A percentile compares a stretch with the other conserved stretches of the same genome.
Conservation (phyloP, 2,888 invertebrate species). For the Pterostichus niger region DNA sequence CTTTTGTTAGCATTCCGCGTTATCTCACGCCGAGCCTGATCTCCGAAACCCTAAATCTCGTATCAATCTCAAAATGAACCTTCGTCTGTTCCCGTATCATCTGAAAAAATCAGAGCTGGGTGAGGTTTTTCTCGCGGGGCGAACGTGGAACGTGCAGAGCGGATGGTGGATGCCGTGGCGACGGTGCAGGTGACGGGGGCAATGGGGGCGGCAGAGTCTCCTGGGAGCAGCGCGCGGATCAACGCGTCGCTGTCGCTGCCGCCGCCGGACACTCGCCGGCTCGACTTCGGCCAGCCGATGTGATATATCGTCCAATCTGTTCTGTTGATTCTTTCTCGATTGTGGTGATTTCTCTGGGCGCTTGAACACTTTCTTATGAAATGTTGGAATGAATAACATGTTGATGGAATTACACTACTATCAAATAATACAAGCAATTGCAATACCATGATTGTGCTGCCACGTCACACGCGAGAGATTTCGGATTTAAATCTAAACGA, state of each 20-base stretch:
- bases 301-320: conserved; percentile 58
- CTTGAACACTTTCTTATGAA: conserved; percentile 10
- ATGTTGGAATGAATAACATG: conserved; percentile 14
- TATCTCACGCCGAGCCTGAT: conserved; percentile 35
- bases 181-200: not conserved
- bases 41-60: conserved; percentile 46
- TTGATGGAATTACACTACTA: conserved; percentile 5
- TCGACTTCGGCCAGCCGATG: conserved; percentile 5
- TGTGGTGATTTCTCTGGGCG: conserved; percentile 41
- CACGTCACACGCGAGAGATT: too few species aligned
- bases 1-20: conserved; percentile 50
- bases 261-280: conserved; percentile 1
- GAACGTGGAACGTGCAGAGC: not conserved
- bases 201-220: not conserved
- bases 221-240: conserved; percentile 35
- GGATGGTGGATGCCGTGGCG: not conserved
- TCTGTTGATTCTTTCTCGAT: conserved; percentile 52
- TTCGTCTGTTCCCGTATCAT: conserved; percentile 48
- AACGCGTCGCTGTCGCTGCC: conserved; percentile 44
- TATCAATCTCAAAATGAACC: conserved; percentile 55
- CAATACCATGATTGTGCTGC: too few species aligned
- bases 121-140: conserved; percentile 2
- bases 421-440: too few species aligned
- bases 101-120: conserved; percentile 3
- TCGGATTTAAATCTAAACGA: too few species aligned